A percentile compares a stretch with the other conserved stretches of the same genome.
Evolutionary conservation across 2,113 vertebrate species (phyloP).

Genomic region (Callionymus lyra): DNA sequence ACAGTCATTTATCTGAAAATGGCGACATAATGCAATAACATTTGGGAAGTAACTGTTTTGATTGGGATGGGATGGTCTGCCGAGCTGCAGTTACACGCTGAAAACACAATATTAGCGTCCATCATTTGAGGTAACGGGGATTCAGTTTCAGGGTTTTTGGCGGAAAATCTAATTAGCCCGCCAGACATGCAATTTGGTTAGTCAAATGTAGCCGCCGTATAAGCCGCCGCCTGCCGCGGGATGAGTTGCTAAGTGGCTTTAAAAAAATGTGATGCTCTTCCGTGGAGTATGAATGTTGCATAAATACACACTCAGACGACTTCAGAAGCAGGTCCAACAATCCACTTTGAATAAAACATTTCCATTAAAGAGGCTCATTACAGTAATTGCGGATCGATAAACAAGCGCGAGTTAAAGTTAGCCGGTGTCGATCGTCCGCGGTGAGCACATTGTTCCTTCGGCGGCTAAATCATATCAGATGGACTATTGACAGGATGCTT

Average conservation of each 20-base stretch:
- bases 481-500: slow-evolving; percentile 81
- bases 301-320: slow-evolving; percentile 26
- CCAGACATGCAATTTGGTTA: slow-evolving; percentile 75
- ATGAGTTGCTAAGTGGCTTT: slow-evolving; percentile 38
- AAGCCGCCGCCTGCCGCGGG: slow-evolving; percentile 50
- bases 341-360: slow-evolving; percentile 31
- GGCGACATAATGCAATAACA: slow-evolving; percentile 72
- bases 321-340: slow-evolving; percentile 17
- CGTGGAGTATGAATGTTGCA: slow-evolving; percentile 9
- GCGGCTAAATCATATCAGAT: slow-evolving; percentile 76
- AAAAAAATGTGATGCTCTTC: background rate
- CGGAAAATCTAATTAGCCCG: slow-evolving; percentile 67
- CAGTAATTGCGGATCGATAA: slow-evolving; percentile 49
- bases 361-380: slow-evolving; percentile 44
- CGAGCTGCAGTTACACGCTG: slow-evolving; percentile 59
- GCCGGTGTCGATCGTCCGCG: slow-evolving; percentile 46
- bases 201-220: slow-evolving; percentile 59
- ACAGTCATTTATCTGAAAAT: slow-evolving; percentile 71
- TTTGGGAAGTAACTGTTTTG: slow-evolving; percentile 69
- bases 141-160: slow-evolving; percentile 67
- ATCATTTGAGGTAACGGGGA: slow-evolving; percentile 66
- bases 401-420: slow-evolving; percentile 22
- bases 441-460: slow-evolving; percentile 70
- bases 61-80: slow-evolving; percentile 66
- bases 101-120: slow-evolving; percentile 68